Evolutionary conservation across 2,888 invertebrate species (phyloP).

Genomic region (Tetragonisca angustula): DNA sequence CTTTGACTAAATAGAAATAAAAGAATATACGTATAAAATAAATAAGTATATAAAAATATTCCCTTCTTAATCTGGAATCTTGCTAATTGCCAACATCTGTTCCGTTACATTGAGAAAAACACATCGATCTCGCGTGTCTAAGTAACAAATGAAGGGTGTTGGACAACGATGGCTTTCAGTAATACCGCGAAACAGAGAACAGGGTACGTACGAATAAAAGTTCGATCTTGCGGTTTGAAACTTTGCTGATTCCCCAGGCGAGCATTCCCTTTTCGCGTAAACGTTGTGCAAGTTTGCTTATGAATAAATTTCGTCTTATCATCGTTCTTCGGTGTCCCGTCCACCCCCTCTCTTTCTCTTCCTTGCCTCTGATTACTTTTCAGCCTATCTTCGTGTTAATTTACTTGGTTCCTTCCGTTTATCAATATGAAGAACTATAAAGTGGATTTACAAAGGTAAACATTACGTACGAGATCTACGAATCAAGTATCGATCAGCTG

Average conservation of each 20-base stretch:
- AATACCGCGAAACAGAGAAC: constrained; percentile 12
- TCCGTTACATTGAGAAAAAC: not conserved
- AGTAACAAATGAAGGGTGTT: constrained; percentile 27
- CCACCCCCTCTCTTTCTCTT: constrained; percentile 7
- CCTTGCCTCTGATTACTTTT: constrained; percentile 29
- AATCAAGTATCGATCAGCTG: constrained; percentile 11
- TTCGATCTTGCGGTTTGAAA: constrained; percentile 49
- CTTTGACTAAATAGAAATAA: too few species aligned
- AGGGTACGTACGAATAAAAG: constrained; percentile 47
- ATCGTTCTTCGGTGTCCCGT: constrained; percentile 57
- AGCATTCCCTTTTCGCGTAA: constrained; percentile 54
- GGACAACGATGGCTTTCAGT: constrained; percentile 6
- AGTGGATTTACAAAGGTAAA: not conserved
- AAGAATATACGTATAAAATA: too few species aligned
- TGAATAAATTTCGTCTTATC: constrained; percentile 76
- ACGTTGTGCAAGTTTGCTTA: constrained; percentile 72
- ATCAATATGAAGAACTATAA: not conserved
- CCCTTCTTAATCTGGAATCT: not conserved
- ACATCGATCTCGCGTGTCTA: constrained; percentile 27
- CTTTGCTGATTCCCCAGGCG: constrained; percentile 39
- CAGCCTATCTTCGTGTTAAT: constrained; percentile 40
- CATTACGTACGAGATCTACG: not conserved
- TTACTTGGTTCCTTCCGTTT: constrained; percentile 11
- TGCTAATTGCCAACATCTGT: not conserved
- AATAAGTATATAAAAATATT: not conserved